Conservation (phyloP, 1,140 invertebrate species). For the Pogonomyrmex barbatus region DNA sequence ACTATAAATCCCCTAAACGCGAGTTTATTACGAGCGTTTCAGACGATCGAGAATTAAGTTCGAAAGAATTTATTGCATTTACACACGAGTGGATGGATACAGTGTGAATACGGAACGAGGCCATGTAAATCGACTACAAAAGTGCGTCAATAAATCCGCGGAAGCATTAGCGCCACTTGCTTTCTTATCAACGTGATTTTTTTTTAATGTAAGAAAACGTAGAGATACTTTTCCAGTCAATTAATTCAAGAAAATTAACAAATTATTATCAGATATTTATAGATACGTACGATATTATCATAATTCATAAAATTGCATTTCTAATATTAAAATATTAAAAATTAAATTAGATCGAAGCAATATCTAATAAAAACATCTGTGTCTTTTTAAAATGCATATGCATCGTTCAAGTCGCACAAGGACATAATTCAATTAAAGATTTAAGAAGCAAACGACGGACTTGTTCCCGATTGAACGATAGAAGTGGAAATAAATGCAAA, state of each 20-base stretch:
- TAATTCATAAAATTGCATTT: neutral
- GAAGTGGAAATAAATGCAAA: conserved; percentile 70
- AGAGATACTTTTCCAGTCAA: conserved; percentile 39
- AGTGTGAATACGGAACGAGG: conserved; percentile 5
- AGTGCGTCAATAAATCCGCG: conserved; percentile 58
- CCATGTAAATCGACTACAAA: conserved; percentile 44
- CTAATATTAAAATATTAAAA: conserved; percentile 14
- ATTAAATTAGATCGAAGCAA: neutral
- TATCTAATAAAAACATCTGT: conserved; percentile 9
- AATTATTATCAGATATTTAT: neutral
- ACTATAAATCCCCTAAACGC: neutral
- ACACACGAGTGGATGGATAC: neutral
- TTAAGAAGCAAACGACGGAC: conserved; percentile 57
- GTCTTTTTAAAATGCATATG: conserved; percentile 43
- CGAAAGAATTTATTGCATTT: conserved; percentile 29
- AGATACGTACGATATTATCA: too few species aligned
- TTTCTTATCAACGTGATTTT: neutral
- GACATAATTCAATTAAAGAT: conserved; percentile 56
- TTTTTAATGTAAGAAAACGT: conserved; percentile 32
- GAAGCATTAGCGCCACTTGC: conserved; percentile 38
- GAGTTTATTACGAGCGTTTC: conserved; percentile 16
- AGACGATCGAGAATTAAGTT: conserved; percentile 18
- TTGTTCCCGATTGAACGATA: conserved; percentile 70
- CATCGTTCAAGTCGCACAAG: conserved; percentile 15
- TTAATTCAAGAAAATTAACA: neutral